Base-by-base conservation (phyloP, 2,888 invertebrate genomes). In the Latrodectus hesperus region DNA sequence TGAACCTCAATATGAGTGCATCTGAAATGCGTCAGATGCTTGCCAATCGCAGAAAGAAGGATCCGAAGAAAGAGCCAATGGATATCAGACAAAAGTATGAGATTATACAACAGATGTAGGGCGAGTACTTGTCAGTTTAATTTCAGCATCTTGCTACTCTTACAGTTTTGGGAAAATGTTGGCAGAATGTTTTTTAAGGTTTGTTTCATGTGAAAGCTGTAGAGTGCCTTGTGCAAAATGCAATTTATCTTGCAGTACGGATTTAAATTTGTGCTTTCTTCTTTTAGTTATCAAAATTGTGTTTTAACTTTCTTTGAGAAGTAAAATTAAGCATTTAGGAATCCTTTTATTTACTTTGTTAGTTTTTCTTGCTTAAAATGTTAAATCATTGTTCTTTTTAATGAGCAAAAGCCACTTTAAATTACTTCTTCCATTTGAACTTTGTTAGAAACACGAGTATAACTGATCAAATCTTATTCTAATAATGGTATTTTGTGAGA, bases 61-160 rank as follows among this genome's bases (percentile, higher is more conserved):
- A 97, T 93, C 97, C 97, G 68, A 97, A 97, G 93, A 96, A 96
- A 92, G 96, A 96, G 92, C 95, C 95, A 75, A 95, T 98, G 93
- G 97, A 97, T 93, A 95, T 97, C 92, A 96, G 96, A 93, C 96
- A 96, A 93, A 97, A 97, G 93, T 97, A 97, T 92, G 97, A 97
- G 92, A 97, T 98, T 92, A 96, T 98, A 90, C 97, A 97, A 93
- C 97, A 97, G 94, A 95, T 97, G 93, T 97, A 95, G 91, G 90
- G 55, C 12, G 55, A 55, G 3, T 55, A 55, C 11, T 6, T 55
- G 11, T 55, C 14, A 12, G 11, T 55, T 55, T 55, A 55, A 55
- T 3, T 55, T 14, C 16, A 14, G 55, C 55, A 55, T 55, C 16
- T 55, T 55, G 55, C 55, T 55, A 14, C 16, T 11, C 55, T 14